Percentiles rank a stretch among this genome's conserved stretches.
Conservation (phyloP, 2,113 vertebrate genomes). For the Planiliza haematocheilus region DNA sequence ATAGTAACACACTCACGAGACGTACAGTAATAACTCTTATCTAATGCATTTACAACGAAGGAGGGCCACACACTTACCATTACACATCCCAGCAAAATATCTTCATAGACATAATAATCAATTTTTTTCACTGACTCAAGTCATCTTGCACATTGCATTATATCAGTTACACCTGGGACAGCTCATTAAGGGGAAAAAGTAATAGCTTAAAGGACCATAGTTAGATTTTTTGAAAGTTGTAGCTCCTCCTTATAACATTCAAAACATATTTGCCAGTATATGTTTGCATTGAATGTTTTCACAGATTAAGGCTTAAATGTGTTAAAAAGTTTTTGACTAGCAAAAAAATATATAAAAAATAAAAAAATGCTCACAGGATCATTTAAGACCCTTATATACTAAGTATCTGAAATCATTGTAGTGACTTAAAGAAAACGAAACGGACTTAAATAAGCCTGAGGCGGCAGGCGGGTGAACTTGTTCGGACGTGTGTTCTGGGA, state of each 20-base stretch:
- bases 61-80: conserved; percentile 3
- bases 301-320: too few relatives aligned
- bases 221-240: too few relatives aligned
- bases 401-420: too few relatives aligned
- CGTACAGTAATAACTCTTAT: conserved; percentile 32
- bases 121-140: background rate
- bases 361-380: background rate
- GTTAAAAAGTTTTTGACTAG: too few relatives aligned
- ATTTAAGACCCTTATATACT: background rate
- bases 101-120: conserved; percentile 20
- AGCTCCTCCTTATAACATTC: too few relatives aligned
- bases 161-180: background rate
- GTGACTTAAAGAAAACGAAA: too few relatives aligned
- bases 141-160: background rate
- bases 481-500: too few relatives aligned
- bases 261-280: too few relatives aligned
- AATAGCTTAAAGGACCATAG: too few relatives aligned
- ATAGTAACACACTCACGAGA: conserved; percentile 9
- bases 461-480: too few relatives aligned
- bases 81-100: conserved; percentile 12
- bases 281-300: too few relatives aligned
- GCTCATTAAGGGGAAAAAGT: background rate
- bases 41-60: conserved; percentile 19
- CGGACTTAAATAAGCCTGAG: too few relatives aligned
- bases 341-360: background rate